Conservation (phyloP, 2,113 vertebrate genomes). For the Clarias macrocephalus region DNA sequence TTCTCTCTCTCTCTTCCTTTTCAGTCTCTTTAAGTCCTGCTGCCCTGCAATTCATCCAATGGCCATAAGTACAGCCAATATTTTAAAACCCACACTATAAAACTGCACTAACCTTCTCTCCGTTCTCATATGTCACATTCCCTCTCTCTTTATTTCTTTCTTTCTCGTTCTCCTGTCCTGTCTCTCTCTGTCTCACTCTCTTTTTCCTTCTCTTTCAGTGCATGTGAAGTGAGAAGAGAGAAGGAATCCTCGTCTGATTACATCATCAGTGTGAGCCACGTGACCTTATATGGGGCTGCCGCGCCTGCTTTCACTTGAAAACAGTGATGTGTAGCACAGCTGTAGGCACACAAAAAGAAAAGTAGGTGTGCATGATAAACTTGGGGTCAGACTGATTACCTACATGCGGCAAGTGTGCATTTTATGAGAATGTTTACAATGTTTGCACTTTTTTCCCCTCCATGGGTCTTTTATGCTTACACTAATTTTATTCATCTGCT, state of each 20-base stretch:
- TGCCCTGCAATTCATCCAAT: slow-evolving; percentile 28
- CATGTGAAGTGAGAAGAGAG: slow-evolving; percentile 33
- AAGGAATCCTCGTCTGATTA: slow-evolving; percentile 49
- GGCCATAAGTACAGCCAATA: background rate
- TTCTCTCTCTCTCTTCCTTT: slow-evolving; percentile 10
- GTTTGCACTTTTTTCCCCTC: background rate
- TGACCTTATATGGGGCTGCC: slow-evolving; percentile 50
- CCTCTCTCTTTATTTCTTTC: slow-evolving; percentile 15
- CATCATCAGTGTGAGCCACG: slow-evolving; percentile 55
- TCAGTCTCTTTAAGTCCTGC: background rate
- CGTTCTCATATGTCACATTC: slow-evolving; percentile 38
- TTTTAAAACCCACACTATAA: background rate
- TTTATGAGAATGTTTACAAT: background rate
- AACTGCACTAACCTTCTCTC: background rate
- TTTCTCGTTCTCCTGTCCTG: slow-evolving; percentile 27
- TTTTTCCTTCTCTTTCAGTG: background rate
- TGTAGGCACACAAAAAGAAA: background rate
- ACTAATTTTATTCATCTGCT: background rate
- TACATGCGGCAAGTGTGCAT: background rate
- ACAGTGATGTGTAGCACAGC: slow-evolving; percentile 26
- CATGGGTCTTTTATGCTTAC: background rate
- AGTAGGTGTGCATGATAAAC: background rate
- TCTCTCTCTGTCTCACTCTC: slow-evolving; percentile 33
- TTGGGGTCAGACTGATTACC: background rate
- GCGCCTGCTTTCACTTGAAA: slow-evolving; percentile 30